Base-by-base conservation (phyloP, 2,113 vertebrate genomes). In the Thymallus thymallus region DNA sequence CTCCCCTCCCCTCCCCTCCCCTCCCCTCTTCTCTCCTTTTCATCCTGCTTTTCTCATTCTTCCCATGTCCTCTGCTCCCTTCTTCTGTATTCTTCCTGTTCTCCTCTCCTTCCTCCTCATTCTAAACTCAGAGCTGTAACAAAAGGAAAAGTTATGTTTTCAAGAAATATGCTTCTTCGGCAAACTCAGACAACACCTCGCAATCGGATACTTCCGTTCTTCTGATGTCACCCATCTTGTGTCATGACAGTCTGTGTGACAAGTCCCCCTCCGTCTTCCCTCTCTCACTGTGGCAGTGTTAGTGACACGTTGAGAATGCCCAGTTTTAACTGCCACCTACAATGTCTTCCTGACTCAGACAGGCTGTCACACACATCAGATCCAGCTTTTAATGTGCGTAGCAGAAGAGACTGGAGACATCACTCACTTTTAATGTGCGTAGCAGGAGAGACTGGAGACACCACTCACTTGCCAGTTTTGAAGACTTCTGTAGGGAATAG, bases 321-420 rank as follows among this genome's bases (percentile, higher is more conserved):
- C 6, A 14, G 70, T 62, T 65, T 73, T 73, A 75, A 69, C 35
- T 69, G 79, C 73, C 22, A 14, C 48, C 70, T 71, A 35, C 46
- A 30, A 51, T 61, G 32, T 60, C 20, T n/a, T n/a, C 56, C 1
- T 60, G 56, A 48, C 56, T n/a, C 6, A 13, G 20, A 72, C 35
- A 60, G 56, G 18, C 48, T 60, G 56, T 5, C n/a, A 60, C 18
- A 23, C 56, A 22, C 6, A 3, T 9, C 16, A 14, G 16, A 51
- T 51, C 46, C 48, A 18, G 12, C 16, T 18, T 5, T 18, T 51
- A 41, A 41, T 10, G 9, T 41, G 35, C 10, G 35, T 12, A 41
- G 9, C 9, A 10, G 35, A 9, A 41, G 35, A 41, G 35, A 41
- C 35, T 41, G 35, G 2, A 55, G 14, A 55, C 16, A 20, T 0